Base-by-base conservation (phyloP, 92 coral and sea anemone species). In the Galaxea fascicularis region DNA sequence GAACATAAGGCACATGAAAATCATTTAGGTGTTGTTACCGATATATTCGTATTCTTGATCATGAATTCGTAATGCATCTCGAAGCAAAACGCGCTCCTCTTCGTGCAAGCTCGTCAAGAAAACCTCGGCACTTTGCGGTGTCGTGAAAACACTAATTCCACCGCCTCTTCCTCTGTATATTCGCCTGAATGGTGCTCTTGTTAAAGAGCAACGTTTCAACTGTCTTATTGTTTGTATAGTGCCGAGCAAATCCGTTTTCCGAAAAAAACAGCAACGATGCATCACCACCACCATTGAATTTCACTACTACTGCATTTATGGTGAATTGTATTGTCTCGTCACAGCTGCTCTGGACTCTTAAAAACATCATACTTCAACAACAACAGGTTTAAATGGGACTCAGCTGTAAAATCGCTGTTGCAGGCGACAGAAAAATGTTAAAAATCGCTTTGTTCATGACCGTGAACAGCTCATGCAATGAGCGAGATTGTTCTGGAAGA, bases 81-180 rank as follows among this genome's bases (percentile, higher is more conserved):
- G 82, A 10, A 94, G 89, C 65, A 91, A 80, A 10, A 56, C 53
- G 27, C 93, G 84, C 47, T 94, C 95, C 4, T 64, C 25, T 22
- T 82, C 67, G 21, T 86, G 46, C 72, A 94, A 82, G 64, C 90
- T 74, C 18, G 93, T 73, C 29, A 94, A 90, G 56, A 89, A 94
- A 68, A 76, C 75, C 22, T 94, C 95, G 17, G 95, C 98, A 71
- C 90, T 88, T 51, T 83, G 88, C 31, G 86, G 92, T 13, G 85
- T 91, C n/a, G 92, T 78, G 30, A 94, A 88, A 39, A 85, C 86
- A 25, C 79, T 85, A 16, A 79, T 54, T 14, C 86, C 88, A 3
- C 76, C 69, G 18, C 85, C 88, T 49, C 83, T 74, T 8, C 94
- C 94, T 58, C 93, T 54, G 56, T 89, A 89, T 47, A 81, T 84